Conservation (phyloP, 2,113 vertebrate genomes). For the Nycticebus coucang region DNA sequence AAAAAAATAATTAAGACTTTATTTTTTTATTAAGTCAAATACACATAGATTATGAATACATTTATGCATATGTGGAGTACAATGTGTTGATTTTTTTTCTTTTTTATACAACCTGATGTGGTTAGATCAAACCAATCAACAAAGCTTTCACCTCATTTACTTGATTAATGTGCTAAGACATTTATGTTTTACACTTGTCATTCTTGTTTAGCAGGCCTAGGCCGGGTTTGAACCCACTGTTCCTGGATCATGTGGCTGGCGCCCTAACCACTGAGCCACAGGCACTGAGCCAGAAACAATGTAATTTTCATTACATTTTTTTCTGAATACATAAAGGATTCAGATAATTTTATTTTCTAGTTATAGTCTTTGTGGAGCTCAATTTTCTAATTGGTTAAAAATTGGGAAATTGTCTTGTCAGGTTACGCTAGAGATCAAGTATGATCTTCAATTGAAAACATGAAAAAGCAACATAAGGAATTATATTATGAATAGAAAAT, state of each 20-base stretch:
- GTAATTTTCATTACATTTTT: background rate
- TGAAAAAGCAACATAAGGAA: background rate
- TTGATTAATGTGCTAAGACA: too few relatives aligned
- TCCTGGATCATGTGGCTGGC: too few relatives aligned
- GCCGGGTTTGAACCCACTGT: too few relatives aligned
- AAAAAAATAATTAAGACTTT: background rate
- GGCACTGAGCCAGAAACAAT: background rate
- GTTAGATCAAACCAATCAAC: too few relatives aligned
- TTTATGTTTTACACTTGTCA: background rate
- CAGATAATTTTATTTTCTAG: background rate
- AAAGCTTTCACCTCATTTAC: too few relatives aligned
- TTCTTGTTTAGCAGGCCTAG: too few relatives aligned
- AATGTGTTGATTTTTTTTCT: too few relatives aligned
- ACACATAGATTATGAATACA: too few relatives aligned
- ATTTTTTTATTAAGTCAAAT: too few relatives aligned
- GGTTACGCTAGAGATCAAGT: background rate
- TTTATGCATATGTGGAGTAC: too few relatives aligned
- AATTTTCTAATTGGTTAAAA: background rate
- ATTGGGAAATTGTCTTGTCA: background rate
- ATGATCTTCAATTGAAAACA: background rate
- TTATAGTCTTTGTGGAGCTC: background rate
- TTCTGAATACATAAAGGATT: background rate
- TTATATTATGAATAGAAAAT: background rate
- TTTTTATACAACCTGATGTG: too few relatives aligned
- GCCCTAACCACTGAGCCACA: too few relatives aligned